These are phyloP conservation scores for Lithophane leautieri DNA, from an alignment of 2,888 invertebrate species.

Conservation along the genomic window DNA sequence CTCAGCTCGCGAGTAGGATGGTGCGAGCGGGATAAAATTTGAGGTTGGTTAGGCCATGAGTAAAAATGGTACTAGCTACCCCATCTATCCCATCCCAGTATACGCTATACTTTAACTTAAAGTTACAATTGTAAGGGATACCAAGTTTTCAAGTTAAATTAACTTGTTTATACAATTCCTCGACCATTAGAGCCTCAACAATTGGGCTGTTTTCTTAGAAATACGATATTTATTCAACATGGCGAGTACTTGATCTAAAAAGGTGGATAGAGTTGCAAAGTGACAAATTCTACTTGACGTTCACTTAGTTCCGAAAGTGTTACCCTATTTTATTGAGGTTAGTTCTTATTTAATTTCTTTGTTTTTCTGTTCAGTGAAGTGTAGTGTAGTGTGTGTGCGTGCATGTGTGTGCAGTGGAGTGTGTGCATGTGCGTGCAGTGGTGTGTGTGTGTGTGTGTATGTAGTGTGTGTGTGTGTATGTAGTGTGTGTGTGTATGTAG, in stretches of 20 bases:
- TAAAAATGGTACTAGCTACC: too few species aligned
- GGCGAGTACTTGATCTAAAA: slow-evolving; percentile 37
- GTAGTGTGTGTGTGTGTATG: too few species aligned
- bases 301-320: slow-evolving; percentile 25
- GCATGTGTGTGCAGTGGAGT: too few species aligned
- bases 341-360: neutral
- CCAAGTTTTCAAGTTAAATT: slow-evolving; percentile 68
- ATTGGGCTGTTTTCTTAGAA: slow-evolving; percentile 51
- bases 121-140: slow-evolving; percentile 62
- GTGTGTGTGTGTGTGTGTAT: too few species aligned
- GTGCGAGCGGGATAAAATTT: too few species aligned
- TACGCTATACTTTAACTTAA: slow-evolving; percentile 21
- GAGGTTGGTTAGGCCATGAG: too few species aligned
- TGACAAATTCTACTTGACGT: slow-evolving; percentile 39
- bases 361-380: neutral
- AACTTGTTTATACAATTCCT: slow-evolving; percentile 66
- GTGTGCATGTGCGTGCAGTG: too few species aligned
- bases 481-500: too few species aligned
- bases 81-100: neutral
- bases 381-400: too few species aligned
- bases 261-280: slow-evolving; percentile 45
- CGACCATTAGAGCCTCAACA: slow-evolving; percentile 57
- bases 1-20: too few species aligned
- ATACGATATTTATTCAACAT: slow-evolving; percentile 51
- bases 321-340: slow-evolving; percentile 21